Conservation (phyloP, 2,797 vertebrate genomes). For the Cyprinodon diabolis region DNA sequence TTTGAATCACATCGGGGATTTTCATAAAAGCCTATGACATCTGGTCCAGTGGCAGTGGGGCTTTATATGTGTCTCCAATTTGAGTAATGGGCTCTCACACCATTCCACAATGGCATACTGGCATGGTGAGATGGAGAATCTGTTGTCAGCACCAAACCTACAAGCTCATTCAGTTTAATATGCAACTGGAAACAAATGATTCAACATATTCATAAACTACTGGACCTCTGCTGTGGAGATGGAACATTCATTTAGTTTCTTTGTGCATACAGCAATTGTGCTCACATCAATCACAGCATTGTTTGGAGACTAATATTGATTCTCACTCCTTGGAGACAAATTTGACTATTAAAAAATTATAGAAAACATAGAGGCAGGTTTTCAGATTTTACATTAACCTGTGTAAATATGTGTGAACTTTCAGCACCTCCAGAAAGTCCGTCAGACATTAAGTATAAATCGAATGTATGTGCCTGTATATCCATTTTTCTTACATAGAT, state of each 20-base stretch:
- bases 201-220: conserved; percentile 39
- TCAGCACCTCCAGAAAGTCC: neutral
- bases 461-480: too few species aligned
- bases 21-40: conserved; percentile 74
- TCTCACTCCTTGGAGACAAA: conserved; percentile 5
- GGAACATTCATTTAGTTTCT: conserved; percentile 13
- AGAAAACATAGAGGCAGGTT: neutral
- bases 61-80: conserved; percentile 74
- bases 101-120: conserved; percentile 55
- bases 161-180: conserved; percentile 38
- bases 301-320: conserved; percentile 14
- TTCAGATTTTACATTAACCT: neutral
- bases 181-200: conserved; percentile 45
- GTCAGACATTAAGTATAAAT: too few species aligned
- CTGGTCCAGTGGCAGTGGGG: conserved; percentile 63
- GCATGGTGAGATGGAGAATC: conserved; percentile 37
- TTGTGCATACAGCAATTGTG: neutral
- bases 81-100: conserved; percentile 72
- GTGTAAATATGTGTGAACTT: neutral
- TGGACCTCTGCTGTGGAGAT: conserved; percentile 8
- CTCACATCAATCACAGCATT: conserved; percentile 16
- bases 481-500: too few species aligned
- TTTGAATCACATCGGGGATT: conserved; percentile 68
- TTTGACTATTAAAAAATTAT: conserved; percentile 30
- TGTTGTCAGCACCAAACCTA: conserved; percentile 37